Evolutionary conservation across 2,888 invertebrate species (phyloP).

Genomic region (Morpho deidamia): DNA sequence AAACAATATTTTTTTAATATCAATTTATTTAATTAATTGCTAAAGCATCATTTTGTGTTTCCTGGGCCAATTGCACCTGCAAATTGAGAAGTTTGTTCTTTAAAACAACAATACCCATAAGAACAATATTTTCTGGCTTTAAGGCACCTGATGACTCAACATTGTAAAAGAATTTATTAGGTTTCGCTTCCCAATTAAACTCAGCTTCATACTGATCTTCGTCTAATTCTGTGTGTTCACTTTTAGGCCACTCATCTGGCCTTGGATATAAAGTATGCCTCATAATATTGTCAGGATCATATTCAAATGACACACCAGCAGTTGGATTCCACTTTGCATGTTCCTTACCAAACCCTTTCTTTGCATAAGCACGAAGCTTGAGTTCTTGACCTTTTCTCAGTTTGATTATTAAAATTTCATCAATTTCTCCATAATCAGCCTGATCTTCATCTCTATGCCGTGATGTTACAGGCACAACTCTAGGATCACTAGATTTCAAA

Average conservation of each 20-base stretch:
- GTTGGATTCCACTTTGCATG: constrained; percentile 99
- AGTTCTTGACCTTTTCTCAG: constrained; percentile 92
- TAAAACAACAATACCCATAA: constrained; percentile 94
- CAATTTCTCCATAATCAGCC: constrained; percentile 95
- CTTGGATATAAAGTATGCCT: constrained; percentile 96
- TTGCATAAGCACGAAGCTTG: constrained; percentile 96
- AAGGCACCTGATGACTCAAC: constrained; percentile 97
- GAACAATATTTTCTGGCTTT: constrained; percentile 97
- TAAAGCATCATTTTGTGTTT: constrained; percentile 90
- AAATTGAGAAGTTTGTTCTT: constrained; percentile 97
- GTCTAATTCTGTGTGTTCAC: constrained; percentile 95
- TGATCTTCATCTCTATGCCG: constrained; percentile 94
- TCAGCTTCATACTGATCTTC: constrained; percentile 96
- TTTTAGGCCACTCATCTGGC: constrained; percentile 99
- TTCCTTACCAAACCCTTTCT: constrained; percentile 98
- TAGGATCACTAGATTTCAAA: constrained; percentile 92
- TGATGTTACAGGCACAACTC: constrained; percentile 96
- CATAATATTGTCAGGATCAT: constrained; percentile 99
- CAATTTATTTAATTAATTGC: constrained; percentile 78
- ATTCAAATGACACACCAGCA: constrained; percentile 98
- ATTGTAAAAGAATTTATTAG: constrained; percentile 97
- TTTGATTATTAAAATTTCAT: constrained; percentile 89
- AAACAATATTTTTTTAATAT: constrained; percentile 1
- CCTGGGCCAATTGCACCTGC: constrained; percentile 94
- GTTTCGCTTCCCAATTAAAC: constrained; percentile 96